phyloP scores from a whole-genome alignment of 2,797 vertebrate species.

The Corythornis leucogaster region DNA sequence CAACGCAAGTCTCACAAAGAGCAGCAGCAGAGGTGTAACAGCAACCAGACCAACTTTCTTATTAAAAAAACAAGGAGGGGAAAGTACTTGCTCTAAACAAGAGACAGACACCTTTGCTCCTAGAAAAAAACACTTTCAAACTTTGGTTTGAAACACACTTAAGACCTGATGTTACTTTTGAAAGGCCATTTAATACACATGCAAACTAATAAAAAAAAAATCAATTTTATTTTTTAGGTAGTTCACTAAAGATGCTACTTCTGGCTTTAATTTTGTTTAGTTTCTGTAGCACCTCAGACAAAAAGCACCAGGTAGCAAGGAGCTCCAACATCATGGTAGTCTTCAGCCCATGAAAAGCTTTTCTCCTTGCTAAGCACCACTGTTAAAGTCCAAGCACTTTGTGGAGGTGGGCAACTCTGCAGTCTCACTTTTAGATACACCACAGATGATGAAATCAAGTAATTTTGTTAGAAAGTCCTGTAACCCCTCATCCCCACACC shows the following conservation, averaged over 20 bases:
- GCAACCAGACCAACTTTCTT: not conserved
- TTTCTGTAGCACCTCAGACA: rapidly evolving
- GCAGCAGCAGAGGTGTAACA: not conserved
- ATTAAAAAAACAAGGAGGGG: not conserved
- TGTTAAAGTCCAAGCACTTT: not conserved
- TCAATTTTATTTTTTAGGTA: not conserved
- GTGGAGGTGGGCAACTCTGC: not conserved
- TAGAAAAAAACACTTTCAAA: not conserved
- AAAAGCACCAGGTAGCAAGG: not conserved
- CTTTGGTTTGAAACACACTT: not conserved
- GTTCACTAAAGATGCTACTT: not conserved
- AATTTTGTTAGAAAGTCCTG: not conserved
- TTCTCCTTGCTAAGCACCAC: not conserved
- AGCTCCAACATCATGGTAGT: rapidly evolving
- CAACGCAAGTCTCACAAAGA: not conserved
- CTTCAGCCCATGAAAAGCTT: not conserved
- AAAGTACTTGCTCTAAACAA: not conserved
- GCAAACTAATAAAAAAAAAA: not conserved
- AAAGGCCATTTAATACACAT: not conserved
- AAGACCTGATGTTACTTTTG: not conserved
- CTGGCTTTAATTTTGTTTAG: not conserved
- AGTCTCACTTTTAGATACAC: not conserved
- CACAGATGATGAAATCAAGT: not conserved
- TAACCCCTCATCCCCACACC: not conserved
- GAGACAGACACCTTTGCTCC: not conserved